Evolutionary conservation across 2,113 vertebrate genomes (phyloP).

Genomic region (Collichthys lucidus): DNA sequence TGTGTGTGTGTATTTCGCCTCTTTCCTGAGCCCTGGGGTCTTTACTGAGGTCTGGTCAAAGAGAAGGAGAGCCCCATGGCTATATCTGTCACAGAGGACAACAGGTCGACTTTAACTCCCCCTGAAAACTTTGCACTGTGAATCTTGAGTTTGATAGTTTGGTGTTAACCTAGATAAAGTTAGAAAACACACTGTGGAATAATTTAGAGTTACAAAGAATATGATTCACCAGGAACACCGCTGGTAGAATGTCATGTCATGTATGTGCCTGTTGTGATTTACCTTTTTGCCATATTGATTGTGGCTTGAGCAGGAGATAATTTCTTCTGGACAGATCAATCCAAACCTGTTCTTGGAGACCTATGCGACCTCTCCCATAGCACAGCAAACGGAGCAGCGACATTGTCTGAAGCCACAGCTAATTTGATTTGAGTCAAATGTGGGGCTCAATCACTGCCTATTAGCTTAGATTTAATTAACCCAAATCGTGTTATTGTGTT

Average conservation of each 20-base stretch:
- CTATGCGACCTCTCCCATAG: constrained; percentile 55
- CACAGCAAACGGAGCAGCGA: constrained; percentile 50
- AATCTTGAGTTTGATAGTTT: constrained; percentile 46
- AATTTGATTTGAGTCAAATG: constrained; percentile 83
- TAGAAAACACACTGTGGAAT: constrained; percentile 5
- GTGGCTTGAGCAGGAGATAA: constrained; percentile 33
- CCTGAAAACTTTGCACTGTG: constrained; percentile 57
- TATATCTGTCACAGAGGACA: constrained; percentile 71
- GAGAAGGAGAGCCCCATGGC: constrained; percentile 74
- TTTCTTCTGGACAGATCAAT: constrained; percentile 71
- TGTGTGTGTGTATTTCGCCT: constrained; percentile 48
- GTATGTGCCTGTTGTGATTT: constrained; percentile 10
- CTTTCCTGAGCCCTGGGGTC: constrained; percentile 73
- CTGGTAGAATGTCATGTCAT: background rate
- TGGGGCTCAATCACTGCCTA: constrained; percentile 80
- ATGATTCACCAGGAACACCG: background rate
- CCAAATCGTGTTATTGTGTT: constrained; percentile 84
- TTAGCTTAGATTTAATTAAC: constrained; percentile 84
- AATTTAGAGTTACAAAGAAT: background rate
- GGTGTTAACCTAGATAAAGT: constrained; percentile 25
- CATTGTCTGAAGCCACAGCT: constrained; percentile 72
- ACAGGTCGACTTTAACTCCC: constrained; percentile 63
- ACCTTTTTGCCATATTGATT: constrained; percentile 53
- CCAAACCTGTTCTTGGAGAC: constrained; percentile 73
- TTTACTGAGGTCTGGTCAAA: constrained; percentile 67